Evolutionary conservation across 2,888 invertebrate species (phyloP).

Genomic region (Camptogramma bilineatum): DNA sequence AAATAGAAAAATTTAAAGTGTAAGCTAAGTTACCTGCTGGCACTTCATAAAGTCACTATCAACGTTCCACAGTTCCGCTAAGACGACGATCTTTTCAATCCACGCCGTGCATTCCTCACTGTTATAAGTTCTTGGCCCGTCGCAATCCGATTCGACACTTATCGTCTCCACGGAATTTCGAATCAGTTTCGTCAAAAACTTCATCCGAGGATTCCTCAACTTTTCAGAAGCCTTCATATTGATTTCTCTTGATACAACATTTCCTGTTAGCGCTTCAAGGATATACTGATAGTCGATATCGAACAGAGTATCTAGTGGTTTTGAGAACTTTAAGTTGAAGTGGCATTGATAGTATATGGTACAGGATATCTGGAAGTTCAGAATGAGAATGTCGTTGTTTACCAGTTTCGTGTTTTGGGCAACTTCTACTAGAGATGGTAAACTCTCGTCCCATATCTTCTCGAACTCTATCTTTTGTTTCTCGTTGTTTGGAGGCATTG

Average conservation of each 20-base stretch:
- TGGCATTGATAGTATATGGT: conserved; percentile 92
- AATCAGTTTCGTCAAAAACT: conserved; percentile 90
- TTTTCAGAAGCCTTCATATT: conserved; percentile 89
- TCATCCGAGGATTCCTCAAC: conserved; percentile 87
- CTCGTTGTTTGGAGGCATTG: conserved; percentile 64
- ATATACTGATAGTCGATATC: conserved; percentile 89
- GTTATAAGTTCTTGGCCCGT: conserved; percentile 74
- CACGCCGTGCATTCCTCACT: conserved; percentile 83
- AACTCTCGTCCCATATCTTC: conserved; percentile 88
- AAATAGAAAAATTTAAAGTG: too few species aligned
- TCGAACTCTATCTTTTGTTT: conserved; percentile 82
- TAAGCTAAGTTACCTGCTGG: conserved; percentile 87
- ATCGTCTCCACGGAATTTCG: conserved; percentile 91
- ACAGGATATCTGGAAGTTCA: conserved; percentile 92
- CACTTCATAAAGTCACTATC: conserved; percentile 90
- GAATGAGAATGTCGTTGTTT: conserved; percentile 90
- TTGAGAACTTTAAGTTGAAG: conserved; percentile 90
- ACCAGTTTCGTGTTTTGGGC: conserved; percentile 91
- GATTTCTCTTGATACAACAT: conserved; percentile 80
- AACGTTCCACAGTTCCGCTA: conserved; percentile 92
- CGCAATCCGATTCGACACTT: conserved; percentile 82
- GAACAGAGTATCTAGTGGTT: conserved; percentile 90
- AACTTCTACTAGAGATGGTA: conserved; percentile 90
- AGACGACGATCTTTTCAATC: conserved; percentile 89
- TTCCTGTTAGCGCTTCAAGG: conserved; percentile 76